Evolutionary conservation across 2,113 vertebrate species (phyloP), one percentile per base, ranked within the genome.

Genomic region (Periophthalmus modestus): DNA sequence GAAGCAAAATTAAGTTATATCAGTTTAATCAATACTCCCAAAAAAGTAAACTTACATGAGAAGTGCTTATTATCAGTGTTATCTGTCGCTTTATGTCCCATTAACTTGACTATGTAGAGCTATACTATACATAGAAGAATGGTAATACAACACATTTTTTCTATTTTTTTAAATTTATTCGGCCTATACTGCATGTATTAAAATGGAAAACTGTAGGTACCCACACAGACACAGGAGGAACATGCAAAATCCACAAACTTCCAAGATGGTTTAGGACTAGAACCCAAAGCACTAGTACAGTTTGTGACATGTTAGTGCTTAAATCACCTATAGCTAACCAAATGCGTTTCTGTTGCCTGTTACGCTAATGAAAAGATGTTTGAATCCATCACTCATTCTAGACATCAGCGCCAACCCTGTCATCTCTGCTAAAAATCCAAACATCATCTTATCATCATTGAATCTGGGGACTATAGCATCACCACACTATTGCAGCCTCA

Each of bases 401-500:
- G 46, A 7, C 28, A 4, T 69, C 66, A 68, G 63, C 11, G 2
- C 7, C 19, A 4, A 11, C 21, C 66, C n/a, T 24, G 66, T 67
- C 66, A 24, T 14, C 66, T 21, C 21, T 47, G 21, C 43, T 67
- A 48, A 21, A 57, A 48, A 10, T 68, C 0, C 24, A 19, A 68
- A 75, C 58, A 4, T 43, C 21, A n/a, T 72, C 77, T 68, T 46
- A 70, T 39, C 39, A 48, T 46, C 72, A 48, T 74, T 21, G 82
- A 81, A 81, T 75, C 63, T 74, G 34, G 70, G 77, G 39, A 13
- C 47, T 18, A 28, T 28, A 14, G 5, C 55, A 23, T 43, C 39
- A 54, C 18, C 59, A 67, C 69, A 50, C 61, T 63, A 16, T 28
- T 33, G 58, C 67, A 55, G 18, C 43, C 67, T 73, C 69, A 39